Evolutionary conservation across 2,888 invertebrate species (phyloP).

Genomic region (Callyntrura sp.): DNA sequence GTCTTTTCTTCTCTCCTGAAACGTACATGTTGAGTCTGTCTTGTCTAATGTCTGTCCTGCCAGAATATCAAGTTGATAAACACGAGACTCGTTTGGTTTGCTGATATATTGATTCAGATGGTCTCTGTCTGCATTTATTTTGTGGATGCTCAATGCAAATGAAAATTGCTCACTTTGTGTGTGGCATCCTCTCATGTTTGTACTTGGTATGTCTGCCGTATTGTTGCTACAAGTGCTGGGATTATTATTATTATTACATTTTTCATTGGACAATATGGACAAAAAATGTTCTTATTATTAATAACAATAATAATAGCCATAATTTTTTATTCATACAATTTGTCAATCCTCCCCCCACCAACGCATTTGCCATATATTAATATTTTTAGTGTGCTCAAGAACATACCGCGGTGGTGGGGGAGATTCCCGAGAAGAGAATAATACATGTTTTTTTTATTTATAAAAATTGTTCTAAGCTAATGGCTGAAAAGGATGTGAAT

Average conservation of each 20-base stretch:
- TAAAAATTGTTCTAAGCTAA: constrained; percentile 58
- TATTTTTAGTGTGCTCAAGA: constrained; percentile 9
- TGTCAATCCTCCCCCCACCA: constrained; percentile 3
- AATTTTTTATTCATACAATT: constrained; percentile 29
- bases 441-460: constrained; percentile 15
- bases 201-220: background rate
- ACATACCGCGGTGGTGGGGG: constrained; percentile 17
- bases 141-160: constrained; percentile 34
- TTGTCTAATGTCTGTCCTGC: background rate
- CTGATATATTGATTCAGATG: constrained; percentile 57
- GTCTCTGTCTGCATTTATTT: constrained; percentile 14
- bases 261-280: constrained; percentile 27
- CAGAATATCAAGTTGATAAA: constrained; percentile 14
- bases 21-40: constrained; percentile 20
- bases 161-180: constrained; percentile 69
- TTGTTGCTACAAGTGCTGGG: constrained; percentile 15
- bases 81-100: background rate
- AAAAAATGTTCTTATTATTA: constrained; percentile 41
- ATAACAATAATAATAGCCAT: background rate
- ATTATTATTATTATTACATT: constrained; percentile 5
- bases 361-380: constrained; percentile 44
- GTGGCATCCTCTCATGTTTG: constrained; percentile 48
- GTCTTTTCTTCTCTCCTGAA: background rate
- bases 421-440: constrained; percentile 68
- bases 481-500: constrained; percentile 76